phyloP scores from a whole-genome alignment of 2,797 vertebrate genomes.

The Malacoctenus gilli region DNA sequence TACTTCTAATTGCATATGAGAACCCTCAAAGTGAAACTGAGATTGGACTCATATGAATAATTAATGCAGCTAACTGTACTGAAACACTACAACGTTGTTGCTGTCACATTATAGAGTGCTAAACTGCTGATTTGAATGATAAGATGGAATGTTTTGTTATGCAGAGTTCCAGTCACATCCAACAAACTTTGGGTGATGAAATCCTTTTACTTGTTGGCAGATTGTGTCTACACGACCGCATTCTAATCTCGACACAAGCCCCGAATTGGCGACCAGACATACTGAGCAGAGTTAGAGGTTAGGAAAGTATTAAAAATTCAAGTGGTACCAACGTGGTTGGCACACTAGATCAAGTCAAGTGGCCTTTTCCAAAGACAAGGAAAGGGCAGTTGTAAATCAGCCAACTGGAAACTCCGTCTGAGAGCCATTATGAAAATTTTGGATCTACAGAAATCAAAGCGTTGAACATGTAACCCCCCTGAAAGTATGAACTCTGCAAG shows the following conservation, averaged over 20 bases:
- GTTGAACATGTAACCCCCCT: constrained; percentile 33
- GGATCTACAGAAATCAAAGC: constrained; percentile 62
- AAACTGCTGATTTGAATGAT: constrained; percentile 28
- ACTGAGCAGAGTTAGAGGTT: constrained; percentile 31
- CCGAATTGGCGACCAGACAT: constrained; percentile 43
- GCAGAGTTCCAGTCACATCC: constrained; percentile 8
- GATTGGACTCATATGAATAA: constrained; percentile 78
- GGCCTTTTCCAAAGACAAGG: constrained; percentile 50
- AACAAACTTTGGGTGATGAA: constrained; percentile 28
- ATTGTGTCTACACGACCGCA: constrained; percentile 71
- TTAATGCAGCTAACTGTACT: constrained; percentile 67
- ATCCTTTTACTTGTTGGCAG: constrained; percentile 51
- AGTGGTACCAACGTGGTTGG: constrained; percentile 58
- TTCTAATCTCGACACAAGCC: constrained; percentile 52
- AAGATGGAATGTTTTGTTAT: constrained; percentile 28
- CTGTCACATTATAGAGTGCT: constrained; percentile 45
- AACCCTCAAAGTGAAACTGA: constrained; percentile 78
- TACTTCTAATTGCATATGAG: constrained; percentile 82
- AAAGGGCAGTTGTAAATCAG: constrained; percentile 55
- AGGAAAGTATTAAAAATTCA: constrained; percentile 56
- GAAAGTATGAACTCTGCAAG: constrained; percentile 47
- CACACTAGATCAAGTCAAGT: constrained; percentile 57
- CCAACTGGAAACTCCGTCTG: constrained; percentile 60
- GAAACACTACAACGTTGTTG: constrained; percentile 44
- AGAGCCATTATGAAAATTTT: constrained; percentile 55